phyloP scores from a whole-genome alignment of 2,888 invertebrate genomes.

The Blastobasis adustella region DNA sequence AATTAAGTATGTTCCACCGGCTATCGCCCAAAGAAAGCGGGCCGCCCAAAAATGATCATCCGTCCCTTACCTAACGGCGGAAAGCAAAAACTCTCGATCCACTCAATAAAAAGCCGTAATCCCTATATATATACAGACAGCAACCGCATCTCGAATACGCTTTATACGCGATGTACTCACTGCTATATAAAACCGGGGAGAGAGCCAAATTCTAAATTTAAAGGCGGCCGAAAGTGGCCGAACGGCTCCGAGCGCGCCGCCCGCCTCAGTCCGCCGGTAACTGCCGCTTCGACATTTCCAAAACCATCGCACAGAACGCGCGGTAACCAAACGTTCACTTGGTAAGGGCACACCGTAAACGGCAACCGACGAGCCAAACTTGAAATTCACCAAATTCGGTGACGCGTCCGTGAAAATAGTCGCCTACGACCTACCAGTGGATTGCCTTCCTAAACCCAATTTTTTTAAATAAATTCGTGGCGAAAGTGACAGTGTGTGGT shows the following conservation, averaged over 20 bases:
- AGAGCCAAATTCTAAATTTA: conserved; percentile 80
- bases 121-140: conserved; percentile 65
- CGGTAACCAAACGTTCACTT: conserved; percentile 54
- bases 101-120: conserved; percentile 70
- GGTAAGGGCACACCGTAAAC: conserved; percentile 51
- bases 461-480: conserved; percentile 40
- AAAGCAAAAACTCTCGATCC: conserved; percentile 66
- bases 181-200: conserved; percentile 76
- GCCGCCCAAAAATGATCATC: conserved; percentile 41
- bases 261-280: conserved; percentile 69
- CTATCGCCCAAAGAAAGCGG: conserved; percentile 26
- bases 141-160: conserved; percentile 70
- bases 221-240: conserved; percentile 64
- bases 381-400: conserved; percentile 40
- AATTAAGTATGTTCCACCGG: no score
- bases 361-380: conserved; percentile 35
- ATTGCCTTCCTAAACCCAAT: conserved; percentile 7
- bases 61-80: conserved; percentile 37
- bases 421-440: conserved; percentile 26
- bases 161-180: conserved; percentile 73
- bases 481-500: conserved; percentile 60
- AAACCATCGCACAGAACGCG: conserved; percentile 56
- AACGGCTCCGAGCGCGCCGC: conserved; percentile 60
- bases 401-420: conserved; percentile 41
- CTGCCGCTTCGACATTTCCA: conserved; percentile 64